These are phyloP conservation scores for Adelphocoris suturalis DNA, from an alignment of 2,888 invertebrate species.

Conservation along the genomic window DNA sequence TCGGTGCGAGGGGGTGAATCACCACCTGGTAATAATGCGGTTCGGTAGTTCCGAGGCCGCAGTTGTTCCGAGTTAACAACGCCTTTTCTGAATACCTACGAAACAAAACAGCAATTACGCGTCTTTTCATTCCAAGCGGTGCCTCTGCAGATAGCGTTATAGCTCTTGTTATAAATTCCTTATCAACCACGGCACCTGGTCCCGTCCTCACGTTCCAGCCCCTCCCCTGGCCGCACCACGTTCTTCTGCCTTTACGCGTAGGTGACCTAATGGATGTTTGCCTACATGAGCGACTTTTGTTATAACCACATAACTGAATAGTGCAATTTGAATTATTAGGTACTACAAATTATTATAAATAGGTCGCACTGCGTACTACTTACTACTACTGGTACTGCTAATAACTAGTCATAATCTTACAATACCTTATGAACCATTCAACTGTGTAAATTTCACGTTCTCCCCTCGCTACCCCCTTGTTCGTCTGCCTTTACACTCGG, in stretches of 20 bases:
- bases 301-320: background rate
- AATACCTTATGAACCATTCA: no score
- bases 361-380: no score
- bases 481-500: background rate
- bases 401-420: no score
- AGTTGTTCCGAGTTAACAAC: conserved; percentile 14
- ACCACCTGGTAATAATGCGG: conserved; percentile 14
- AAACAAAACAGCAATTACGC: conserved; percentile 55
- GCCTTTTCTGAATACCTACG: conserved; percentile 20
- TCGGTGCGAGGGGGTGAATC: background rate
- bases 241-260: background rate
- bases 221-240: background rate
- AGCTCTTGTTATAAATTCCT: conserved; percentile 61
- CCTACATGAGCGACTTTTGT: background rate
- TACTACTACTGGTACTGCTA: no score
- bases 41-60: background rate
- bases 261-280: conserved; percentile 8
- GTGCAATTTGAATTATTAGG: no score
- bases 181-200: conserved; percentile 63
- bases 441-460: no score
- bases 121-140: conserved; percentile 58
- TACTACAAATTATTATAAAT: no score
- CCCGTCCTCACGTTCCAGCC: conserved; percentile 53
- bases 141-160: conserved; percentile 25
- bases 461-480: background rate